phyloP scores from a whole-genome alignment of 2,113 vertebrate genomes.

The Hippocampus guttulatus region DNA sequence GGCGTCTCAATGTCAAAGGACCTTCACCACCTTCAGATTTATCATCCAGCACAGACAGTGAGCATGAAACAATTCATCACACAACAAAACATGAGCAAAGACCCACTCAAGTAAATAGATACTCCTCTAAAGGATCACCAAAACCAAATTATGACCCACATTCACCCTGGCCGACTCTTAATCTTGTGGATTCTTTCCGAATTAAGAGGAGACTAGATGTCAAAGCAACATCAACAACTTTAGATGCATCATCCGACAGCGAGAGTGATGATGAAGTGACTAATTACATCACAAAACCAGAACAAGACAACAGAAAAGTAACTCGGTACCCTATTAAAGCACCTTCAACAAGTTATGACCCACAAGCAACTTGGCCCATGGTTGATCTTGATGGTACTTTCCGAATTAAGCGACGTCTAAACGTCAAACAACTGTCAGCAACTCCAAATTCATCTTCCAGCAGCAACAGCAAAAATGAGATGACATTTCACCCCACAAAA shows the following conservation, averaged over 20 bases:
- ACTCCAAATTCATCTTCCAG: slow-evolving; percentile 19
- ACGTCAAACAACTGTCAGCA: slow-evolving; percentile 25
- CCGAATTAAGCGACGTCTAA: slow-evolving; percentile 12
- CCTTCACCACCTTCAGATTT: slow-evolving; percentile 1
- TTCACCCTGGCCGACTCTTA: not conserved
- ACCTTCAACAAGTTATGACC: slow-evolving; percentile 1
- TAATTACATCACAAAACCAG: not conserved
- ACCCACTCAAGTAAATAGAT: rapidly evolving
- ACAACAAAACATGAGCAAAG: not conserved
- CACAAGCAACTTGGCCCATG: slow-evolving; percentile 1
- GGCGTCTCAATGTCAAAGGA: slow-evolving; percentile 8
- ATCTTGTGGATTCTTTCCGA: not conserved
- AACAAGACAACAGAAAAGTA: rapidly evolving
- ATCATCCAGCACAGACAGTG: slow-evolving; percentile 29
- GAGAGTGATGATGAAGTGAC: slow-evolving; percentile 11
- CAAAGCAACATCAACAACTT: slow-evolving; percentile 8
- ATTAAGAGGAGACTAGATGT: slow-evolving; percentile 10
- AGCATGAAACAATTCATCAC: not conserved
- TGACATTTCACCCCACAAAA: not conserved
- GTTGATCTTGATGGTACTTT: slow-evolving; percentile 2
- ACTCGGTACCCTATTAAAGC: not conserved
- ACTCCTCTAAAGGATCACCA: not conserved
- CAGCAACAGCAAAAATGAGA: slow-evolving; percentile 35
- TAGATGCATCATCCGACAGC: slow-evolving; percentile 9
- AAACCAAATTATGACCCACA: rapidly evolving